Evolutionary conservation across 2,888 invertebrate species (phyloP), one percentile per base, ranked within the genome.

Genomic region (Liopterus haemorrhoidalis): DNA sequence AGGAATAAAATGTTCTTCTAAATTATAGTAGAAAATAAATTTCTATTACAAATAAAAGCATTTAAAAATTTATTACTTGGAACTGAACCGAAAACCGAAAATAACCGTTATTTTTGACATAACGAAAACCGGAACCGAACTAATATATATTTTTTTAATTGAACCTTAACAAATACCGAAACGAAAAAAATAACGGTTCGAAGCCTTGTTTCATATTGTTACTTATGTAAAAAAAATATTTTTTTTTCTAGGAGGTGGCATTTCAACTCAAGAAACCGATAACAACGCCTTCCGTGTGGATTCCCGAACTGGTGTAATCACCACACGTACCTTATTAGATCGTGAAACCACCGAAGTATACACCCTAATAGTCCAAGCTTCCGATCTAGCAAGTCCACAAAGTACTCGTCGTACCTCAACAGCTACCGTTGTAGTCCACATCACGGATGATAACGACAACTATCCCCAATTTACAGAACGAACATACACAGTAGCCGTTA

Each of bases 381-480:
- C 81, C 0, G 96, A 96, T 63, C 82, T 86, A 62, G 87, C 90
- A 0, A 80, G 78, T 16, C 84, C 88, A 0, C 78, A 83, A 6
- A 75, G 82, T n/a, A 82, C 85, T 41, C 75, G 91, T 47, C 76
- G 81, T 58, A 85, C 88, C 0, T 84, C 91, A 49, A 86, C 82
- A 27, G 87, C 93, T 0, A 87, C 85, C 19, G 79, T 94, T 25
- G 76, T 86, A 51, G 81, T 94, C 20, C 82, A 82, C 53, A 78
- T 94, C 4, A 65, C 87, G 37, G 93, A 94, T 57, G 93, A 92
- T 63, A 91, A 91, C 59, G 93, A 93, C 69, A 93, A 93, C 65
- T 91, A 91, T 65, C 93, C 93, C 0, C 91, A 93, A 66, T 93
- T 93, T 67, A 83, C 85, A 36, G 89, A 92, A 66, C 77, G 89